These are phyloP conservation scores for Ovis aries DNA, from an alignment of 2,113 vertebrate genomes.

Conservation along the genomic window ARS-UI_Ramb_v3.0 NC_056079.1:7517001-7517500, in stretches of 20 bases:
- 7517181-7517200: not conserved
- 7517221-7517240: not conserved
- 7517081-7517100: not conserved
- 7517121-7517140: not conserved
- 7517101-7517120: not conserved
- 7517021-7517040: not conserved
- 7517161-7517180: not conserved
- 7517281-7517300: not conserved
- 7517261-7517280: not conserved
- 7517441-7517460: not conserved
- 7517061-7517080: not conserved
- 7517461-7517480: not conserved
- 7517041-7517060: slow-evolving; percentile 16
- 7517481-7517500: not conserved
- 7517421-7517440: not conserved
- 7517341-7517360: not conserved
- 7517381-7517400: not conserved
- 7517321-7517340: not conserved
- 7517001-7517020: not conserved
- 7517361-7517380: not conserved
- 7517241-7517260: not conserved
- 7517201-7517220: not conserved
- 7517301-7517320: not conserved
- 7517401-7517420: not conserved
- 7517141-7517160: not conserved